A percentile compares a stretch with the other conserved stretches of the same genome.
These are phyloP conservation scores for Drosophila silvestris DNA, from an alignment of 2,888 invertebrate genomes.

Conservation along the genomic window DNA sequence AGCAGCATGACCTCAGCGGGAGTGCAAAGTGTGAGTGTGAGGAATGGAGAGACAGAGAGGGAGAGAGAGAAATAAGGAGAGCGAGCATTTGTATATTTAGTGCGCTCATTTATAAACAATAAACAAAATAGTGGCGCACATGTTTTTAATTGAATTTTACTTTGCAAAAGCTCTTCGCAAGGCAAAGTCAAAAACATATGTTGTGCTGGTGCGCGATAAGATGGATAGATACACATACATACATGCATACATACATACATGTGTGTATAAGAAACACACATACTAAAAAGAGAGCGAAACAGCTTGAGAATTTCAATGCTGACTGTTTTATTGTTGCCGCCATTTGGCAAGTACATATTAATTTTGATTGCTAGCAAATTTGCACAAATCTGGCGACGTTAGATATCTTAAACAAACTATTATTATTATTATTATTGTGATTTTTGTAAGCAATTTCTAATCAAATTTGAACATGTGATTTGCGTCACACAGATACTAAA, in stretches of 20 bases:
- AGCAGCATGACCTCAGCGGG: slow-evolving; percentile 64
- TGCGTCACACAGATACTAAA: slow-evolving; percentile 31
- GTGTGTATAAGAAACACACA: slow-evolving; percentile 3
- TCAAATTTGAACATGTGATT: slow-evolving; percentile 52
- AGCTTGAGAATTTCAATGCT: slow-evolving; percentile 64
- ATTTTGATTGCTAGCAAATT: slow-evolving; percentile 31
- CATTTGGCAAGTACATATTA: slow-evolving; percentile 20
- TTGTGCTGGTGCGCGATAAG: slow-evolving; percentile 36
- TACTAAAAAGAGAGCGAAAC: slow-evolving; percentile 17
- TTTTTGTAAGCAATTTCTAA: slow-evolving; percentile 15
- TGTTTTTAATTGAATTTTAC: slow-evolving; percentile 77
- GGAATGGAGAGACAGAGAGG: background rate
- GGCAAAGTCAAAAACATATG: slow-evolving; percentile 67
- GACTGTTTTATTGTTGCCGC: slow-evolving; percentile 33
- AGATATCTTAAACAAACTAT: slow-evolving; percentile 4
- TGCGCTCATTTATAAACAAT: slow-evolving; percentile 80
- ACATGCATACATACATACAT: background rate
- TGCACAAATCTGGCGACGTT: slow-evolving; percentile 41
- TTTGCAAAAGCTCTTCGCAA: slow-evolving; percentile 51
- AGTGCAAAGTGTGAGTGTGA: slow-evolving; percentile 24
- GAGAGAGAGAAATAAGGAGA: slow-evolving; percentile 6
- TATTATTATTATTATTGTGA: slow-evolving; percentile 24
- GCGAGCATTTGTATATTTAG: slow-evolving; percentile 28
- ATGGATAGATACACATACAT: slow-evolving; percentile 5
- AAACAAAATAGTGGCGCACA: slow-evolving; percentile 78